Percentiles rank a stretch among this genome's conserved stretches.
phyloP scores from a whole-genome alignment of 23 tunicate genomes.

The Trididemnum clinides region DNA sequence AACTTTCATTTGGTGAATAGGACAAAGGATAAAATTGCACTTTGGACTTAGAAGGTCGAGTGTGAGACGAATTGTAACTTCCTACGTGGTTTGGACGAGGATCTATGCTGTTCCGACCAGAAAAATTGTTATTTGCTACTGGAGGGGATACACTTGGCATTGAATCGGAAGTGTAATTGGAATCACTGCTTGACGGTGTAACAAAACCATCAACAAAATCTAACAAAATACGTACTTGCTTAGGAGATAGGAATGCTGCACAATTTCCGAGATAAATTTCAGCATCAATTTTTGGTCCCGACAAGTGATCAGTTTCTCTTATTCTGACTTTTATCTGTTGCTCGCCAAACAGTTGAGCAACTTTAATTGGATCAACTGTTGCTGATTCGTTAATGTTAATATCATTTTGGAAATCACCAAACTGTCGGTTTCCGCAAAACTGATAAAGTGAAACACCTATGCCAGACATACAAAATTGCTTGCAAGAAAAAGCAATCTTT shows the following conservation, averaged over 20 bases:
- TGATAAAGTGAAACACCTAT: slow-evolving; percentile 7
- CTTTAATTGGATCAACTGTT: background rate
- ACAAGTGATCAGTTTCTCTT: slow-evolving; percentile 29
- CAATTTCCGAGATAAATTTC: slow-evolving; percentile 55
- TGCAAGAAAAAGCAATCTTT: slow-evolving; percentile 40
- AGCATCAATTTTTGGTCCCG: slow-evolving; percentile 65
- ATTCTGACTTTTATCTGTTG: slow-evolving; percentile 66
- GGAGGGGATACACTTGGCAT: slow-evolving; percentile 15
- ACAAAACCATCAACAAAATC: slow-evolving; percentile 13
- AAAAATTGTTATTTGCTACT: background rate
- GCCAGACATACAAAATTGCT: slow-evolving; percentile 52
- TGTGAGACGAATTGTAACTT: background rate
- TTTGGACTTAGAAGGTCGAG: background rate
- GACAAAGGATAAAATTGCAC: background rate
- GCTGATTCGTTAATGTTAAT: background rate
- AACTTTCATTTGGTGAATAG: too few relatives aligned
- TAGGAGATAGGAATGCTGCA: slow-evolving; percentile 53
- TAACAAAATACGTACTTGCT: slow-evolving; percentile 34
- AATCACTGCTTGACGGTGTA: background rate
- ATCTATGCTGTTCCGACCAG: background rate
- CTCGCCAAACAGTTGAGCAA: slow-evolving; percentile 51
- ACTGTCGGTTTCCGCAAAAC: background rate
- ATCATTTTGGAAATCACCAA: background rate
- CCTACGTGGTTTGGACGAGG: background rate
- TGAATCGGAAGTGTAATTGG: slow-evolving; percentile 12